Evolutionary conservation across 92 coral and sea anemone species (phyloP).

Genomic region (Muricea muricata): DNA sequence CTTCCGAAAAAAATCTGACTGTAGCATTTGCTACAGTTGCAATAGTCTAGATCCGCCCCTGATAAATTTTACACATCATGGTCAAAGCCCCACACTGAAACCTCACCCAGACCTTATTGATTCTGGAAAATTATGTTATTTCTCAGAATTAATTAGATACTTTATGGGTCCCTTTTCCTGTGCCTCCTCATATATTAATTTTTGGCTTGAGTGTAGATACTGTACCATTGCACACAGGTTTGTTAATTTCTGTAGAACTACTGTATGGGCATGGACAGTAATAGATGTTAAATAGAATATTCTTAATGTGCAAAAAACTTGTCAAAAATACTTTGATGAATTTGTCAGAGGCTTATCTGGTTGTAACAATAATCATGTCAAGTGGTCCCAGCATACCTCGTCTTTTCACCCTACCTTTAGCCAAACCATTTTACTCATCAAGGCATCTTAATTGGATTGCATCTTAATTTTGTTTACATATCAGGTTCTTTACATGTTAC

Average conservation of each 20-base stretch:
- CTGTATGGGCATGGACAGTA: constrained; percentile 22
- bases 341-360: too few relatives aligned
- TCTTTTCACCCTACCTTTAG: constrained; percentile 24
- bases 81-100: constrained; percentile 23
- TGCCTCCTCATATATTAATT: constrained; percentile 5
- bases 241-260: constrained; percentile 9
- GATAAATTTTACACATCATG: constrained; percentile 17
- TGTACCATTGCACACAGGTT: constrained; percentile 23
- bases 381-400: constrained; percentile 11
- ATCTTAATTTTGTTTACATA: constrained; percentile 6
- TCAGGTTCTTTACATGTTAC: constrained; percentile 1
- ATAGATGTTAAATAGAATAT: constrained; percentile 18
- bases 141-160: not conserved
- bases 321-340: constrained; percentile 13
- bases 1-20: too few relatives aligned
- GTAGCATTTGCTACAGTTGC: too few relatives aligned
- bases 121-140: not conserved
- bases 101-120: constrained; percentile 10
- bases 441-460: constrained; percentile 8
- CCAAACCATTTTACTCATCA: constrained; percentile 25
- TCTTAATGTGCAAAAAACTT: constrained; percentile 17
- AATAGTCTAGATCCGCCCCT: too few relatives aligned
- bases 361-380: constrained; percentile 21
- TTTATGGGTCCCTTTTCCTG: not conserved
- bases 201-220: constrained; percentile 14